Base-by-base conservation (phyloP, 1,140 invertebrate genomes). In the Andricus grossulariae region DNA sequence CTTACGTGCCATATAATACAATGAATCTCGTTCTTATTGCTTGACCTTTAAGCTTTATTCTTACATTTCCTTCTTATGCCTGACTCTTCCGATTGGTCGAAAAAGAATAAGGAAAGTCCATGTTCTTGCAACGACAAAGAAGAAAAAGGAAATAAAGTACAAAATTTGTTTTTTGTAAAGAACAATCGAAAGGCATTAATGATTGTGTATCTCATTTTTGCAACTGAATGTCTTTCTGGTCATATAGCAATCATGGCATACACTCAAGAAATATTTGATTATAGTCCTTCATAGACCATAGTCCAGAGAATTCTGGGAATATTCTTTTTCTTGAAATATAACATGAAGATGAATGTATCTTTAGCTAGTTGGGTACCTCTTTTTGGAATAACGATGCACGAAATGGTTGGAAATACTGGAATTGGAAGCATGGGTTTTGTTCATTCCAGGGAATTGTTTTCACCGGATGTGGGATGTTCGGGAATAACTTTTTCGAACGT, bases 401-500 rank as follows among this genome's bases (percentile, higher is more conserved):
- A n/a, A 25, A 21, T 60, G 7, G 55, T 60, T 0, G 55, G 55
- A 13, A 60, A 21, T 5, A 25, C 21, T 60, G n/a, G n/a, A n/a
- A n/a, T n/a, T n/a, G n/a, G n/a, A n/a, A n/a, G n/a, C n/a, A n/a
- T n/a, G n/a, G n/a, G 32, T 60, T 60, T 25, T 10, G 55, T 60
- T 3, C 32, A 60, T 25, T 21, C 21, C 12, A 21, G 55, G 8
- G 55, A 60, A 19, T 13, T 60, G 12, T 60, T 60, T 25, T 25
- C 55, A 19, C 21, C 15, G n/a, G n/a, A n/a, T n/a, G n/a, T n/a
- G n/a, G n/a, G n/a, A n/a, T n/a, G n/a, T n/a, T n/a, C n/a, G n/a
- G 55, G 32, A 19, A 60, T 60, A 60, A 60, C 55, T 13, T 60
- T 19, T 60, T 25, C 55, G 12, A 60, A 60, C 32, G 32, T 60